Evolutionary conservation across 2,888 invertebrate genomes (phyloP), one percentile per base, ranked within the genome.

Genomic region (Epinotia nisella): DNA sequence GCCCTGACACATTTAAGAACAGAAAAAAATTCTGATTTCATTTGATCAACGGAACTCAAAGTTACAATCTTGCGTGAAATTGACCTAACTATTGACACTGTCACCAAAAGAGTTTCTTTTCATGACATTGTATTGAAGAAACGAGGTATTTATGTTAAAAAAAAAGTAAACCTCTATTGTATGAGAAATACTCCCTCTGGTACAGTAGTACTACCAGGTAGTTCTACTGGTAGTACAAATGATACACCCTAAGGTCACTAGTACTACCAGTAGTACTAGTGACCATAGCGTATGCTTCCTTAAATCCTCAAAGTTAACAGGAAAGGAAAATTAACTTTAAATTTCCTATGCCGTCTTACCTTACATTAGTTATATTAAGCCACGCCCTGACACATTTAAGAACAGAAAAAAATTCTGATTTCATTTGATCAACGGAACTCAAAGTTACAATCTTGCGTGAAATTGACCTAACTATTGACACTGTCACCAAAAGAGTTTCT

Each of bases 171-270:
- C 15, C 35, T 15, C 10, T 41, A 41, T 17, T 29, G 13, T 19
- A 58, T 58, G 17, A 67, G 35, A 67, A 67, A 45, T 45, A 35
- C 24, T 51, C n/a, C n/a, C n/a, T n/a, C n/a, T n/a, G n/a, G n/a
- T n/a, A n/a, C n/a, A n/a, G n/a, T n/a, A n/a, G n/a, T n/a, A n/a
- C n/a, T n/a, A n/a, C n/a, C n/a, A n/a, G n/a, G n/a, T n/a, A n/a
- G n/a, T n/a, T n/a, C n/a, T n/a, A n/a, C n/a, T n/a, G n/a, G n/a
- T n/a, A n/a, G n/a, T n/a, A n/a, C n/a, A n/a, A n/a, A n/a, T n/a
- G n/a, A n/a, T n/a, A n/a, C n/a, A n/a, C n/a, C n/a, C n/a, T n/a
- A n/a, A n/a, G n/a, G n/a, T n/a, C n/a, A n/a, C n/a, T n/a, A n/a
- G n/a, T n/a, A n/a, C n/a, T n/a, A n/a, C n/a, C n/a, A n/a, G n/a